These are phyloP conservation scores for Chrysaora quinquecirrha DNA, from an alignment of 30 jellyfish, hydroid and myxozoan species.

Conservation along the genomic window DNA sequence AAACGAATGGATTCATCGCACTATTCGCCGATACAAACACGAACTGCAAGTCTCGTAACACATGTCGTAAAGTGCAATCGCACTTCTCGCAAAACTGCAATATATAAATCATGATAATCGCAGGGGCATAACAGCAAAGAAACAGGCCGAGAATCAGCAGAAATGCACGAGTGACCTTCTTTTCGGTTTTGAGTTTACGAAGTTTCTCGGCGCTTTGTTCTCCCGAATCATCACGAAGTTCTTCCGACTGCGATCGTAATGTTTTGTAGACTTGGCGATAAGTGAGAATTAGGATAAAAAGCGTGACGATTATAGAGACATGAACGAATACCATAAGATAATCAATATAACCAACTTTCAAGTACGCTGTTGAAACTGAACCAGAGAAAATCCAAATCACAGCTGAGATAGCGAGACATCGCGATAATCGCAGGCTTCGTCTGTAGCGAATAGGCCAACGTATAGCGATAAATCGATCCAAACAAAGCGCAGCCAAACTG, in stretches of 20 bases:
- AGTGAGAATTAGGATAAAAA: slow-evolving; percentile 45
- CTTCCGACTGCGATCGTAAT: not conserved
- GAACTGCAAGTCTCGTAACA: slow-evolving; percentile 82
- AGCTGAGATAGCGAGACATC: slow-evolving; percentile 49
- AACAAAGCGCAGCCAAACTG: slow-evolving; percentile 67
- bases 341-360: slow-evolving; percentile 50
- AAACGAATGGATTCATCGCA: slow-evolving; percentile 81
- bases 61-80: slow-evolving; percentile 73
- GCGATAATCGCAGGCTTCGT: slow-evolving; percentile 23
- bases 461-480: slow-evolving; percentile 81
- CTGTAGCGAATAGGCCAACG: slow-evolving; percentile 78
- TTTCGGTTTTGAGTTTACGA: slow-evolving; percentile 31
- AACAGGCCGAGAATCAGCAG: slow-evolving; percentile 62
- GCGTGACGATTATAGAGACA: slow-evolving; percentile 56
- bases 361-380: slow-evolving; percentile 42
- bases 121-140: slow-evolving; percentile 74
- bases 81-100: slow-evolving; percentile 77
- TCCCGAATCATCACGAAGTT: not conserved
- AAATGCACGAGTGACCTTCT: slow-evolving; percentile 68
- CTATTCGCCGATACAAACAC: slow-evolving; percentile 74
- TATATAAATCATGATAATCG: slow-evolving; percentile 72
- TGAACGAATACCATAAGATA: slow-evolving; percentile 78
- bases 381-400: slow-evolving; percentile 73
- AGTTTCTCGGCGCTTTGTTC: not conserved
- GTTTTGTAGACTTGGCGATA: slow-evolving; percentile 3